Evolutionary conservation across 2,888 invertebrate species (phyloP), one percentile per base, ranked within the genome.

Genomic region (Hydropsyche betteni): DNA sequence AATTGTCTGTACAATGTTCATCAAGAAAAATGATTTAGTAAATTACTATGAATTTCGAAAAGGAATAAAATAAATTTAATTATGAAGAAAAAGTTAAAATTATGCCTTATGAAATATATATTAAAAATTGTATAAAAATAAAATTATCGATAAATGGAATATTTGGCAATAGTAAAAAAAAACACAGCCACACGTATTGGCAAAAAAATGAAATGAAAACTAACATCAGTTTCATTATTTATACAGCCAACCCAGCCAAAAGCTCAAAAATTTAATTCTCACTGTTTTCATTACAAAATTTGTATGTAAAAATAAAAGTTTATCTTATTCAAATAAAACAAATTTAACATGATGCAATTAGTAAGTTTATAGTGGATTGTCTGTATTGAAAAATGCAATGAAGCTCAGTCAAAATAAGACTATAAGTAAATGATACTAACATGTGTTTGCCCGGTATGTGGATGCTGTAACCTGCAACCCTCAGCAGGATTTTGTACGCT

Each of bases 401-500:
- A 70, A 70, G 70, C 69, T 52, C 38, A 70, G 51, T 14, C 24
- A 24, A 34, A 51, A 6, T 51, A n/a, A 8, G 58, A 16, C 14
- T 16, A 33, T 1, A 70, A 44, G 51, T 52, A 12, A 33, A 16
- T 5, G 38, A 58, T 55, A 79, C 79, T 52, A 77, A 79, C 79
- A 61, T 79, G 79, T 44, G 76, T 76, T 33, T 69, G 75, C 34
- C 69, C 74, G 7, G 75, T 36, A 44, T 76, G 74, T 5, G 76
- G 72, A 68, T 77, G 70, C 10, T 58, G 72, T 44, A 68, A 34
- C 14, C 70, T 61, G 34, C 64, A 64, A 5, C 44, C 14, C 5
- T 71, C 71, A 33, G 61, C 61, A 64, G 64, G 34, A 58, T 16
- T 72, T 53, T 75, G 75, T n/a, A 68, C 84, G 83, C 84, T 89